Conservation (phyloP, 2,888 invertebrate genomes). For the Callyntrura guangdongensis region DNA sequence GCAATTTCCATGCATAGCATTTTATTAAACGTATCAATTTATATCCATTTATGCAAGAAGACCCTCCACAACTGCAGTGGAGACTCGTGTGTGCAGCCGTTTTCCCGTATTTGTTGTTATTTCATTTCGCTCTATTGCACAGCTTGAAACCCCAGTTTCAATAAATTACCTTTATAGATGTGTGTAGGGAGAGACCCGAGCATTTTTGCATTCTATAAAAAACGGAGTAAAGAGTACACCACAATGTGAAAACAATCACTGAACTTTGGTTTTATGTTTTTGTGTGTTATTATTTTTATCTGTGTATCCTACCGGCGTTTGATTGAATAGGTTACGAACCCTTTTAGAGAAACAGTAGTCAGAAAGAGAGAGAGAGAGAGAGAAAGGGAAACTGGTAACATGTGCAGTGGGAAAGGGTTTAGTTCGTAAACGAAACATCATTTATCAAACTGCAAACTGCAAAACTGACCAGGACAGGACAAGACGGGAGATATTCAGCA, state of each 20-base stretch:
- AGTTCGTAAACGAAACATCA: constrained; percentile 67
- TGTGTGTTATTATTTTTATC: neutral
- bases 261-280: neutral
- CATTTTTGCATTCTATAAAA: neutral
- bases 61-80: neutral
- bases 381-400: neutral
- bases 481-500: neutral
- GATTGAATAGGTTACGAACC: constrained; percentile 61
- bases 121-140: constrained; percentile 39
- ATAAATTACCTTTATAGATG: constrained; percentile 10
- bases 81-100: neutral
- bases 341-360: too few species aligned
- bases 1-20: constrained; percentile 59
- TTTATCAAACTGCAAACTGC: constrained; percentile 74
- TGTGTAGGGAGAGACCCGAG: neutral
- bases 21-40: constrained; percentile 61
- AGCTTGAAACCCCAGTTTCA: neutral
- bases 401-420: neutral
- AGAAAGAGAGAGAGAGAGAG: too few species aligned
- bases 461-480: constrained; percentile 69
- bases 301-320: constrained; percentile 1
- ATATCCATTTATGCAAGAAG: constrained; percentile 45
- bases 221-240: neutral
- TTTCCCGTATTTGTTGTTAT: constrained; percentile 64
- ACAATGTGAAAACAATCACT: constrained; percentile 1